These are phyloP conservation scores for Diacarnus erythraeanus DNA, from an alignment of 37 sponge, comb jelly and placozoan species.

Conservation along the genomic window DNA sequence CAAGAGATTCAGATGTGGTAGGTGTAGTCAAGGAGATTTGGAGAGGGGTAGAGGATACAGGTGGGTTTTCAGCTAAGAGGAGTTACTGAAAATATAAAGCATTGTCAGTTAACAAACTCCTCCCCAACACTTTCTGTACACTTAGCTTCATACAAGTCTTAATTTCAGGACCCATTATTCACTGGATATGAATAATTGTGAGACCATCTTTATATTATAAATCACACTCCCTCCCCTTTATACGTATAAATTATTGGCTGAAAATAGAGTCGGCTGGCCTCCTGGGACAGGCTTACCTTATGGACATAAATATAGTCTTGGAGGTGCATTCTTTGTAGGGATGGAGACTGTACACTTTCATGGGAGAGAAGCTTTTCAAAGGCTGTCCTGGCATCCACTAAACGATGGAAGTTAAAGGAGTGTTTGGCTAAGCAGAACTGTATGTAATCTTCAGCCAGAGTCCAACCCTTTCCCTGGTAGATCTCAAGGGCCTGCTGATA, in stretches of 20 bases:
- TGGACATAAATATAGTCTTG: slow-evolving; percentile 67
- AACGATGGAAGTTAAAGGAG: slow-evolving; percentile 37
- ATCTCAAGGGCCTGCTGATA: slow-evolving; percentile 67
- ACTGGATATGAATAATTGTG: no score
- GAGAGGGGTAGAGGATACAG: neutral
- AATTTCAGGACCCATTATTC: no score
- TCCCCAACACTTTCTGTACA: no score
- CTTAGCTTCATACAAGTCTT: no score
- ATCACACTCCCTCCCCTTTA: no score
- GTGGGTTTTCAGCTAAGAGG: neutral
- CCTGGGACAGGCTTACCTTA: slow-evolving; percentile 46
- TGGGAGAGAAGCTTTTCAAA: slow-evolving; percentile 59
- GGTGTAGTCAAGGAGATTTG: slow-evolving; percentile 18
- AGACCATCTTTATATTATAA: no score
- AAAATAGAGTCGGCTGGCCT: no score
- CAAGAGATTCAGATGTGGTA: slow-evolving; percentile 6
- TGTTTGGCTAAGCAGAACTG: slow-evolving; percentile 56
- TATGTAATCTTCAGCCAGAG: slow-evolving; percentile 75
- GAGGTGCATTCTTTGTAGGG: slow-evolving; percentile 51
- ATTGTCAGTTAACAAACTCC: no score
- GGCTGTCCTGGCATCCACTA: slow-evolving; percentile 31
- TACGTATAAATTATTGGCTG: no score
- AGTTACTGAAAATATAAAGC: slow-evolving; percentile 6
- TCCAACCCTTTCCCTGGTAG: slow-evolving; percentile 66
- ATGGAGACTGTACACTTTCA: slow-evolving; percentile 33